These are phyloP conservation scores for Pristionchus exspectatus DNA, from an alignment of 2,888 invertebrate genomes.

Conservation along the genomic window DNA sequence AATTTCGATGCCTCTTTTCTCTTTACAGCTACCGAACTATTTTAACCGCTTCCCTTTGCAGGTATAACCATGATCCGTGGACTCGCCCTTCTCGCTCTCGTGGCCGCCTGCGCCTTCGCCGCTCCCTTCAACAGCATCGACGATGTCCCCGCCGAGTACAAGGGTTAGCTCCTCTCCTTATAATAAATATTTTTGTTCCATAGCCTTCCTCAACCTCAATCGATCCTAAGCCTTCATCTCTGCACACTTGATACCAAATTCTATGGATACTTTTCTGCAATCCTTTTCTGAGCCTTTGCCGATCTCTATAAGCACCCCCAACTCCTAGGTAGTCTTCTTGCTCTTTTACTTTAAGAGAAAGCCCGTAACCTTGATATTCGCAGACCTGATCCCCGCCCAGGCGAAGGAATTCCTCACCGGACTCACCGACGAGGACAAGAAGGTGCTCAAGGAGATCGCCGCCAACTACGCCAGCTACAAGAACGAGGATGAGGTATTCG, in stretches of 20 bases:
- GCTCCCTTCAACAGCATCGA: slow-evolving; percentile 70
- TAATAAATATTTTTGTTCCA: no score
- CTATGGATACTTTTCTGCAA: no score
- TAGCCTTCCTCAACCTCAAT: not conserved
- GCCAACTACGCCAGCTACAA: slow-evolving; percentile 66
- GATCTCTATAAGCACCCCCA: no score
- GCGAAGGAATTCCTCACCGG: slow-evolving; percentile 74
- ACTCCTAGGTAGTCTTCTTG: no score
- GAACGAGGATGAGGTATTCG: slow-evolving; percentile 67
- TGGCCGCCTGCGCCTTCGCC: slow-evolving; percentile 64
- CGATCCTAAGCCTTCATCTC: not conserved
- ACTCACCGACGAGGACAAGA: slow-evolving; percentile 70
- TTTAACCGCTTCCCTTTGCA: not conserved
- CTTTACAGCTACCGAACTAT: not conserved
- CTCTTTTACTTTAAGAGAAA: no score
- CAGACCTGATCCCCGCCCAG: slow-evolving; percentile 74
- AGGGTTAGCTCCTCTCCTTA: slow-evolving; percentile 59
- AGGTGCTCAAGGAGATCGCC: slow-evolving; percentile 74
- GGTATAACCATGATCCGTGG: slow-evolving; percentile 62
- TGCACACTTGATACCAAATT: no score
- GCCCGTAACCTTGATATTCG: slow-evolving; percentile 36
- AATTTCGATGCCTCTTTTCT: not conserved
- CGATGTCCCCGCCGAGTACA: slow-evolving; percentile 75
- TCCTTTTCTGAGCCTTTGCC: no score
- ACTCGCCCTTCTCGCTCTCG: slow-evolving; percentile 63